Percentiles rank a stretch among this genome's conserved stretches.
Conservation (phyloP, 2,113 vertebrate genomes). For the Urocolius indicus region DNA sequence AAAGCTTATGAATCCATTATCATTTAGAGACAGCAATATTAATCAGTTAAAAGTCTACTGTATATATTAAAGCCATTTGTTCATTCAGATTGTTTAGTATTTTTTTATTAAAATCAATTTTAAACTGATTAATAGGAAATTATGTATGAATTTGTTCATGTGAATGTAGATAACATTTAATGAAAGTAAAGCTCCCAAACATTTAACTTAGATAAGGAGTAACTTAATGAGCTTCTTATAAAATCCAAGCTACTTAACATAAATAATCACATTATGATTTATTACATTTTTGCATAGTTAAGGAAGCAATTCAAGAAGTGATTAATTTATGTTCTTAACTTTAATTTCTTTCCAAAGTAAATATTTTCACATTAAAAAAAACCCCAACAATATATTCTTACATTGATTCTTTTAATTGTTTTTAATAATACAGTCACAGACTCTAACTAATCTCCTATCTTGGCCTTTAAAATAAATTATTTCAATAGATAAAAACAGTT, state of each 20-base stretch:
- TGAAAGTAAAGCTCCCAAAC: slow-evolving; percentile 21
- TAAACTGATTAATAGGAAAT: slow-evolving; percentile 43
- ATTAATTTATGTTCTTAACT: slow-evolving; percentile 12
- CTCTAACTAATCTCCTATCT: background rate
- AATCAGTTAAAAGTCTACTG: slow-evolving; percentile 8
- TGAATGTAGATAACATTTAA: slow-evolving; percentile 40
- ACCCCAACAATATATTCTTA: background rate
- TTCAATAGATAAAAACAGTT: background rate
- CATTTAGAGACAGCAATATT: background rate
- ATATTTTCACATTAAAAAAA: slow-evolving; percentile 6
- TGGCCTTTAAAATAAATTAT: background rate
- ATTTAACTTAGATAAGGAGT: slow-evolving; percentile 45
- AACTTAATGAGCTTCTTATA: slow-evolving; percentile 26
- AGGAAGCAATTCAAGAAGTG: background rate
- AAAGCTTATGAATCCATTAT: background rate
- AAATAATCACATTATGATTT: slow-evolving; percentile 53
- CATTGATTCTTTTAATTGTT: background rate
- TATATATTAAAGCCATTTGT: slow-evolving; percentile 2
- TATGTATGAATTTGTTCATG: slow-evolving; percentile 31
- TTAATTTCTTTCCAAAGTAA: slow-evolving; percentile 25
- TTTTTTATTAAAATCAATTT: slow-evolving; percentile 38
- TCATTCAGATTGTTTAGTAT: background rate
- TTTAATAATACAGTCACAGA: background rate
- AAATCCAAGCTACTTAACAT: slow-evolving; percentile 41
- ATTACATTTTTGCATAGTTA: slow-evolving; percentile 4